phyloP scores from a whole-genome alignment of 2,888 invertebrate genomes.

The Trachelus iudaicus region DNA sequence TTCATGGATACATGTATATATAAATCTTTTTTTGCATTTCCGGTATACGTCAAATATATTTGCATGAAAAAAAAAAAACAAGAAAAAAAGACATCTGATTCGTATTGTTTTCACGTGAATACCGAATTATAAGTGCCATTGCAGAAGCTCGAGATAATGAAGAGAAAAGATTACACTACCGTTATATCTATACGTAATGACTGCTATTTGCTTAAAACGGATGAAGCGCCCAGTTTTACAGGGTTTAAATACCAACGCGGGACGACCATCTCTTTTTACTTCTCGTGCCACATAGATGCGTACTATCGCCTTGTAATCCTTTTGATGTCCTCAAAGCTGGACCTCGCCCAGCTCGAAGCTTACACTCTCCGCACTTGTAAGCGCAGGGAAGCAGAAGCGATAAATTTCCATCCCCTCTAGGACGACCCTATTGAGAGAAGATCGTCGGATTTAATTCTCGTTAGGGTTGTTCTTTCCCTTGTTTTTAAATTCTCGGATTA shows the following conservation, averaged over 20 bases:
- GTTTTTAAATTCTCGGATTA: neutral
- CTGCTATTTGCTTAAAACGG: neutral
- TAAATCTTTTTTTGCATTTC: neutral
- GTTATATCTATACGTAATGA: neutral
- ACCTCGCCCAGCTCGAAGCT: conserved; percentile 34
- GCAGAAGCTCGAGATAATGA: neutral
- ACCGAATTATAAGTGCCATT: neutral
- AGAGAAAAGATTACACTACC: neutral
- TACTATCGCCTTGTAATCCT: conserved; percentile 46
- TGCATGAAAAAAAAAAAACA: neutral
- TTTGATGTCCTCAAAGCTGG: conserved; percentile 53
- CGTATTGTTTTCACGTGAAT: neutral
- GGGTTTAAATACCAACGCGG: neutral
- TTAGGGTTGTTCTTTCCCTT: neutral
- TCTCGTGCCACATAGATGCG: neutral
- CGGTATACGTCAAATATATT: neutral
- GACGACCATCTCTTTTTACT: neutral
- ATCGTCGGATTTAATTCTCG: neutral
- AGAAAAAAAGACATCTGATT: neutral
- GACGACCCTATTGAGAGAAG: neutral
- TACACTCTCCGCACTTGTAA: conserved; percentile 34
- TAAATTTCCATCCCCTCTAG: conserved; percentile 21
- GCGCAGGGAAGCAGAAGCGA: conserved; percentile 41
- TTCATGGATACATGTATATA: neutral
- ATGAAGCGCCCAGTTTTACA: neutral